Conservation (phyloP, 2,888 invertebrate species). For the Neoaliturus tenellus region DNA sequence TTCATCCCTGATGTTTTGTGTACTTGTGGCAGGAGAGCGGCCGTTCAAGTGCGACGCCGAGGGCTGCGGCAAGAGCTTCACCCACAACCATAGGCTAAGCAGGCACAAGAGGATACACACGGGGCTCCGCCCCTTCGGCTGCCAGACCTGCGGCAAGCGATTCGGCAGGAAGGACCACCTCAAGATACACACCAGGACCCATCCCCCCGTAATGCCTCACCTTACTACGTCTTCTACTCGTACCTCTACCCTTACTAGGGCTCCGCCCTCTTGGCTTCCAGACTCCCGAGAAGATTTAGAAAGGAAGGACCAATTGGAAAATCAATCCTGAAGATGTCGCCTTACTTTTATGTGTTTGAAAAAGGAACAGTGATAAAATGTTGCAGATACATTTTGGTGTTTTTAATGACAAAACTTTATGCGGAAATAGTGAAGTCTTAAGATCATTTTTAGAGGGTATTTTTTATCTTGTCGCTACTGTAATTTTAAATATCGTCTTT, state of each 20-base stretch:
- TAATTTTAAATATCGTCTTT: too few relatives aligned
- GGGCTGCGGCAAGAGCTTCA: slow-evolving; percentile 92
- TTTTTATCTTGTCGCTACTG: too few relatives aligned
- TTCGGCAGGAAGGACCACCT: slow-evolving; percentile 97
- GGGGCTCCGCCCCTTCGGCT: slow-evolving; percentile 90
- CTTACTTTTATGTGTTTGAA: too few relatives aligned
- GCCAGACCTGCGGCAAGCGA: slow-evolving; percentile 91
- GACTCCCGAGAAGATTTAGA: too few relatives aligned
- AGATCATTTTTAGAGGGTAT: too few relatives aligned
- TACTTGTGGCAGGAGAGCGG: slow-evolving; percentile 89
- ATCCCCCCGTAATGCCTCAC: slow-evolving; percentile 61
- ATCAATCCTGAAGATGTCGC: too few relatives aligned
- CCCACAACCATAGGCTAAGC: slow-evolving; percentile 93
- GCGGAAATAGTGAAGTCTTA: too few relatives aligned
- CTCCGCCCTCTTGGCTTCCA: slow-evolving; percentile 27
- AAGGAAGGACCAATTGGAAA: too few relatives aligned
- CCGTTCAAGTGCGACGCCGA: slow-evolving; percentile 92
- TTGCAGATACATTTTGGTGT: too few relatives aligned
- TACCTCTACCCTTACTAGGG: slow-evolving; percentile 62
- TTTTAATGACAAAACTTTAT: too few relatives aligned
- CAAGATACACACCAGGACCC: slow-evolving; percentile 86
- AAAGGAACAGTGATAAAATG: too few relatives aligned
- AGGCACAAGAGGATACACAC: slow-evolving; percentile 95
- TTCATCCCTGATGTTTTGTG: too few relatives aligned
- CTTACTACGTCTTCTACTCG: slow-evolving; percentile 62